phyloP scores from a whole-genome alignment of 2,113 vertebrate genomes.

The Trogon melanurus region DNA sequence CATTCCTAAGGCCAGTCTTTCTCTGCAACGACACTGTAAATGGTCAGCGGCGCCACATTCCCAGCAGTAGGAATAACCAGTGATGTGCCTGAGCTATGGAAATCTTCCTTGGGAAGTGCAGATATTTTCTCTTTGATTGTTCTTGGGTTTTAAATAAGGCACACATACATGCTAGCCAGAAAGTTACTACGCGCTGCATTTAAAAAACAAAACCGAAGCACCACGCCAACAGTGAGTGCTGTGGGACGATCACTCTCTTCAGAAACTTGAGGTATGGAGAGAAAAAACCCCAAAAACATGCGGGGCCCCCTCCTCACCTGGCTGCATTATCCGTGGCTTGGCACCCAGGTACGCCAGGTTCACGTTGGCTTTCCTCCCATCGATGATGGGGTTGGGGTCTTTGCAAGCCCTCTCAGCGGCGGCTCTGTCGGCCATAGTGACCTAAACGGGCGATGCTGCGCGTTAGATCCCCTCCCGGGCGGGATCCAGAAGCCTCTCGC shows the following conservation, averaged over 20 bases:
- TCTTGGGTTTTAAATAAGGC: neutral
- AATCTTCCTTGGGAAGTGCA: neutral
- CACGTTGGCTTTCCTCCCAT: slow-evolving; percentile 98
- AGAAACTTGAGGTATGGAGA: neutral
- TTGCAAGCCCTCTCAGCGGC: slow-evolving; percentile 96
- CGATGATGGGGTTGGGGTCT: slow-evolving; percentile 99
- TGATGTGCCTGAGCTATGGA: neutral
- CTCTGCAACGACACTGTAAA: slow-evolving; percentile 58
- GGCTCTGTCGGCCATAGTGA: slow-evolving; percentile 96
- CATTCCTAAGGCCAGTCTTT: slow-evolving; percentile 9
- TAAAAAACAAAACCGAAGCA: neutral
- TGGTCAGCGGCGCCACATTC: slow-evolving; percentile 40
- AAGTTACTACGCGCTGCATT: neutral
- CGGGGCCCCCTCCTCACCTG: slow-evolving; percentile 80
- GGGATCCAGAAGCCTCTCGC: neutral
- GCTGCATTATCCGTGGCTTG: slow-evolving; percentile 97
- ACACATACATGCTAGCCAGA: neutral
- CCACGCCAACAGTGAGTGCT: accelerated
- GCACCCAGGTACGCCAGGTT: slow-evolving; percentile 98
- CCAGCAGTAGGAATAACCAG: slow-evolving; percentile 6
- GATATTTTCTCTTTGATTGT: neutral
- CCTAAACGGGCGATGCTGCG: slow-evolving; percentile 78
- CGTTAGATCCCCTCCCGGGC: slow-evolving; percentile 24
- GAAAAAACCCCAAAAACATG: neutral
- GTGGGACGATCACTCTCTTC: neutral